Percentiles rank a stretch among this genome's conserved stretches.
Evolutionary conservation across 2,888 invertebrate genomes (phyloP).

Genomic region (Polia nebulosa): DNA sequence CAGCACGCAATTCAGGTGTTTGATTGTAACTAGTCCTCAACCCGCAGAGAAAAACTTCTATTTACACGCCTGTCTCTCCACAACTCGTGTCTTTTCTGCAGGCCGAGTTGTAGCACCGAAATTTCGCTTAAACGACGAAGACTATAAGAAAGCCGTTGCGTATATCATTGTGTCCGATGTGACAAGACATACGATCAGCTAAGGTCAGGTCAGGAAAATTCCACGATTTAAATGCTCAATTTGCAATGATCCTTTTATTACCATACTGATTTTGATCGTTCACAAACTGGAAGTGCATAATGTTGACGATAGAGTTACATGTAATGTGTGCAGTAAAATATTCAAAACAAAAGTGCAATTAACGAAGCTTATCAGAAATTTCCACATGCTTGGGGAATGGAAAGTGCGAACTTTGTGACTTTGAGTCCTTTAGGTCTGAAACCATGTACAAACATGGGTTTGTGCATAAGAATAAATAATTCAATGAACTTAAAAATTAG

Average conservation of each 20-base stretch:
- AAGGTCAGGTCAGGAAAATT: conserved; percentile 74
- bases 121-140: conserved; percentile 69
- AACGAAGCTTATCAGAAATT: conserved; percentile 78
- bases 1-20: too few relatives aligned
- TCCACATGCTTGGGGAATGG: conserved; percentile 81
- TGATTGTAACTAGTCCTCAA: too few relatives aligned
- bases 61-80: too few relatives aligned
- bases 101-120: conserved; percentile 70
- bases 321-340: conserved; percentile 80
- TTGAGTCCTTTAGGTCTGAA: conserved; percentile 80
- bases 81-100: conserved; percentile 74
- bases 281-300: conserved; percentile 81
- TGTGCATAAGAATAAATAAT: conserved; percentile 84
- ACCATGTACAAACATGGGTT: conserved; percentile 84
- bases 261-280: conserved; percentile 70
- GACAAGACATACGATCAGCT: conserved; percentile 76
- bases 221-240: conserved; percentile 73
- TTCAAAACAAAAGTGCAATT: conserved; percentile 80
- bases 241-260: conserved; percentile 78
- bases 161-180: conserved; percentile 74
- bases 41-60: too few relatives aligned
- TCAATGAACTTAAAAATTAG: too few relatives aligned
- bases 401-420: conserved; percentile 82
- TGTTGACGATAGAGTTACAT: conserved; percentile 80
- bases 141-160: conserved; percentile 75